Base-by-base conservation (phyloP, 2,888 invertebrate genomes). In the Caenorhabditis sp. region DNA sequence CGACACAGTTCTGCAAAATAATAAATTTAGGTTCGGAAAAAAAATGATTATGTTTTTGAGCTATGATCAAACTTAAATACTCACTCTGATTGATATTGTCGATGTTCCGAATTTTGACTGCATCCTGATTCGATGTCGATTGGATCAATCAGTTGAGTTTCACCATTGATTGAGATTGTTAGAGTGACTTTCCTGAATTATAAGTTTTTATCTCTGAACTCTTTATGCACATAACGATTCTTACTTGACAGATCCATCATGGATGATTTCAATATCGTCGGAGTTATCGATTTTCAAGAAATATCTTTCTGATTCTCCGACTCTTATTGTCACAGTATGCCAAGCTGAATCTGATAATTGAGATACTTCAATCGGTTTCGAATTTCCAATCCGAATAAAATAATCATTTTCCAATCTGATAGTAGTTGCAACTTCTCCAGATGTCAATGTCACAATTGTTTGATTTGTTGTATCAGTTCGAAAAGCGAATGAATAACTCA, bases 271-370 rank as follows among this genome's bases (percentile, higher is more conserved):
- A 12, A 75, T 67, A 7, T 67, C 67, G 8, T 61, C 61, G n/a
- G 38, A 64, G 43, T 64, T 53, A 59, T 75, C 75, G 53, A 70
- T 64, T 20, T 62, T 67, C 56, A 70, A n/a, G 52, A 57, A 70
- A 49, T 67, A 70, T 59, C 50, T 50, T 49, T 70, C 70, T 3
- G 68, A 65, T n/a, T 73, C 59, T 7, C 57, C 65, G 27, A 65
- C 64, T 12, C 65, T 68, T 20, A 73, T 67, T 36, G 54, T 49
- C 0, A 65, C 73, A 23, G 80, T 74, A 23, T 80, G 80, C 80
- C 80, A 80, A 49, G 60, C 63, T 23, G 76, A 69, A 57, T 80
- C 80, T 14, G 77, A 70, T n/a, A 80, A 64, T 38, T 71, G 70
- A 14, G 74, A 67, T 12, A 78, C 36, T 20, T 70, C 50, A 7